Evolutionary conservation across 2,113 vertebrate genomes (phyloP).

Genomic region (Hydrolagus affinis): DNA sequence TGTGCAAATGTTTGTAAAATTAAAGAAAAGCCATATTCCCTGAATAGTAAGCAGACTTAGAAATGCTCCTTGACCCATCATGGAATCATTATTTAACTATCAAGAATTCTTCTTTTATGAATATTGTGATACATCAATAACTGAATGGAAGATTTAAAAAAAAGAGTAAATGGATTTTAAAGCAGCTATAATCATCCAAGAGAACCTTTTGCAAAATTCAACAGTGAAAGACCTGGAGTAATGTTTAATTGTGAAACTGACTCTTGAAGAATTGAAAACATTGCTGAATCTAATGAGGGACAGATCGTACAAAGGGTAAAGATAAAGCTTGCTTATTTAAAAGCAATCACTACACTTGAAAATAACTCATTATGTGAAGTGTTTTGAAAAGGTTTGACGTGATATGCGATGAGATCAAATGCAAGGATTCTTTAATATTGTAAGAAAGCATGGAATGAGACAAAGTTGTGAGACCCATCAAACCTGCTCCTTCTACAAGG

Average conservation of each 20-base stretch:
- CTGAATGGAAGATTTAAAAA: background rate
- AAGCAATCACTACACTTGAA: no score
- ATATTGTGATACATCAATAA: background rate
- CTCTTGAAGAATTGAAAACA: background rate
- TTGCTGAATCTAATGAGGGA: background rate
- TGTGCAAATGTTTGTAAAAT: background rate
- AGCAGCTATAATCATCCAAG: background rate
- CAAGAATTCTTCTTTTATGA: background rate
- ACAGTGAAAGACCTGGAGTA: background rate
- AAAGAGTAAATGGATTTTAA: background rate
- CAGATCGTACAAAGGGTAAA: background rate
- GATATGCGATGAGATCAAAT: no score
- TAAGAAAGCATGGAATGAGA: background rate
- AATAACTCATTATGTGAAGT: no score
- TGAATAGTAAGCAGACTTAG: background rate
- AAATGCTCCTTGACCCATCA: background rate
- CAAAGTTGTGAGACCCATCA: background rate
- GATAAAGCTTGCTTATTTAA: no score
- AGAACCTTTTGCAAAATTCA: background rate
- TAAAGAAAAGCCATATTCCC: background rate
- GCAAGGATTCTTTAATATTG: background rate
- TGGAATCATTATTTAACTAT: background rate
- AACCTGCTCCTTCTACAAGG: background rate
- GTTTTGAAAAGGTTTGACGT: no score
- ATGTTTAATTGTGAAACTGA: background rate